A percentile compares a stretch with the other conserved stretches of the same genome.
phyloP scores from a whole-genome alignment of 2,888 invertebrate species.

The Terebella lapidaria region DNA sequence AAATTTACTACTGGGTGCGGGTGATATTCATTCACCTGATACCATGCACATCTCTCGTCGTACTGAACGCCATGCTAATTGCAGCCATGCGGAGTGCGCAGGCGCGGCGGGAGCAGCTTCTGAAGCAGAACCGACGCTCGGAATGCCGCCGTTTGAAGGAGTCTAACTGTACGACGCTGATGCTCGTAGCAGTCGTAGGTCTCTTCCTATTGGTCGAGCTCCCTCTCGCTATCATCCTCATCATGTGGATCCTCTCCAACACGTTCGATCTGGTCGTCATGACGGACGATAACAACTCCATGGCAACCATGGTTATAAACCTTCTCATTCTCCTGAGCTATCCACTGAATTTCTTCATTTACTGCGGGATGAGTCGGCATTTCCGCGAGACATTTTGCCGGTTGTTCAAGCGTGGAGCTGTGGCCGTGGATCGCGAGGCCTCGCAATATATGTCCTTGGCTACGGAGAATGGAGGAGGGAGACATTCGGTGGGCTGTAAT shows the following conservation, averaged over 20 bases:
- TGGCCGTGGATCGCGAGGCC: slow-evolving; percentile 21
- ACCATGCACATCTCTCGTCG: slow-evolving; percentile 69
- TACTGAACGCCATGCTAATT: slow-evolving; percentile 59
- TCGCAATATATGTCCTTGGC: slow-evolving; percentile 1
- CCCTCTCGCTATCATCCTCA: slow-evolving; percentile 53
- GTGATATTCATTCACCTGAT: slow-evolving; percentile 56
- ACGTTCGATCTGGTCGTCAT: slow-evolving; percentile 25
- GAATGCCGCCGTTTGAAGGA: slow-evolving; percentile 49
- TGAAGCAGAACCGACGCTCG: slow-evolving; percentile 62
- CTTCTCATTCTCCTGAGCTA: slow-evolving; percentile 87
- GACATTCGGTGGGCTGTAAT: too few species aligned
- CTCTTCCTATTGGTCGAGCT: slow-evolving; percentile 57
- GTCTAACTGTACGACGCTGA: slow-evolving; percentile 42
- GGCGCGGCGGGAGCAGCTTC: slow-evolving; percentile 69
- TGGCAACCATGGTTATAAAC: slow-evolving; percentile 65
- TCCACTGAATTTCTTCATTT: slow-evolving; percentile 90
- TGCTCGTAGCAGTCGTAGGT: slow-evolving; percentile 42
- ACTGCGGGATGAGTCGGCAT: slow-evolving; percentile 91
- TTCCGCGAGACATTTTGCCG: slow-evolving; percentile 91
- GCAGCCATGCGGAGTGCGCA: slow-evolving; percentile 83
- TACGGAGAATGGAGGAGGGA: slow-evolving; percentile 1
- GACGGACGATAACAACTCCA: neutral
- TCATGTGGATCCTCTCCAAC: slow-evolving; percentile 69
- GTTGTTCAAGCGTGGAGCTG: slow-evolving; percentile 36
- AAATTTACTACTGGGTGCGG: slow-evolving; percentile 5